A percentile compares a stretch with the other conserved stretches of the same genome.
Evolutionary conservation across 1,140 invertebrate species (phyloP).

Genomic region (Bicyclus anynana): DNA sequence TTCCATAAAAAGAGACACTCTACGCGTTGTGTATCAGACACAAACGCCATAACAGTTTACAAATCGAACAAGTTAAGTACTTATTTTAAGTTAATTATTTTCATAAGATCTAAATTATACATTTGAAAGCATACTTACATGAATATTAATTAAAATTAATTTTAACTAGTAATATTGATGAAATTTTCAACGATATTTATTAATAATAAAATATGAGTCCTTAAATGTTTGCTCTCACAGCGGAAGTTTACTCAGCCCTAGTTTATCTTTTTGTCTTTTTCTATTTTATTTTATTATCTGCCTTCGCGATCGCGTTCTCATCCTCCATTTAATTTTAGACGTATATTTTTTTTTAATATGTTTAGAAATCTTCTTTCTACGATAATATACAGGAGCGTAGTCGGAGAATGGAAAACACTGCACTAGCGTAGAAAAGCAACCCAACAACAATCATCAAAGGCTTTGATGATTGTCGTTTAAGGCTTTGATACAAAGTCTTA

Average conservation of each 20-base stretch:
- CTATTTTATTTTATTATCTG: constrained; percentile 7
- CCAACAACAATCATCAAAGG: no score
- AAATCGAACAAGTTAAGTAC: constrained; percentile 37
- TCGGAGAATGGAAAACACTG: no score
- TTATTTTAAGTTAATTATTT: constrained; percentile 10
- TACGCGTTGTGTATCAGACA: constrained; percentile 73
- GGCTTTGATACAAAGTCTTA: no score
- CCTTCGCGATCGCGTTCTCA: not conserved
- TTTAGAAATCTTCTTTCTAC: no score
- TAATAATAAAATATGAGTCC: constrained; percentile 22
- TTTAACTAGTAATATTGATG: not conserved
- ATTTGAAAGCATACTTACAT: not conserved
- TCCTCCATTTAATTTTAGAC: constrained; percentile 12
- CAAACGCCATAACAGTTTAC: constrained; percentile 76
- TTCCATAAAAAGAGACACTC: constrained; percentile 42
- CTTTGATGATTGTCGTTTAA: no score
- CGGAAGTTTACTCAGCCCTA: constrained; percentile 40
- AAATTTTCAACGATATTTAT: not conserved
- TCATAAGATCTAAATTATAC: not conserved
- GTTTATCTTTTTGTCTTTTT: constrained; percentile 12
- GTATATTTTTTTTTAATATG: not conserved
- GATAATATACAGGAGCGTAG: no score
- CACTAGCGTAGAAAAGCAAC: no score
- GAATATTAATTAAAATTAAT: no score
- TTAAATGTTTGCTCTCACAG: constrained; percentile 37